phyloP scores from a whole-genome alignment of 2,888 invertebrate genomes.

The Watsonalla cultraria region DNA sequence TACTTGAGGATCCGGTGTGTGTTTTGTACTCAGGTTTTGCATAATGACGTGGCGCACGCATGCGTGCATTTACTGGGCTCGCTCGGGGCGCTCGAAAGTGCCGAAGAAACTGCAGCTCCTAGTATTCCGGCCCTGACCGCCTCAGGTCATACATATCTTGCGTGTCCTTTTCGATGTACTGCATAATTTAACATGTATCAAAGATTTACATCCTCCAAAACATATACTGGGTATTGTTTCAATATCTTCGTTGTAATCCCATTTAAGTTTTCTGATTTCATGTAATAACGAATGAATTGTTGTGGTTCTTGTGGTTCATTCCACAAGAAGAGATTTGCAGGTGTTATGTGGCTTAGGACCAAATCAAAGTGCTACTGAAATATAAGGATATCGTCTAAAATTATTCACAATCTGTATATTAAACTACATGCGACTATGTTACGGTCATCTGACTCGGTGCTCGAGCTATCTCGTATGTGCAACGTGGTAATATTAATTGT shows the following conservation, averaged over 20 bases:
- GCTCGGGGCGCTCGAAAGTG: conserved; percentile 31
- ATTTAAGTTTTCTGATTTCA: too few species aligned
- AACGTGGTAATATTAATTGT: conserved; percentile 69
- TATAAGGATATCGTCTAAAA: too few species aligned
- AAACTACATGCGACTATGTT: conserved; percentile 28
- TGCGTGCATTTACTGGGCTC: conserved; percentile 31
- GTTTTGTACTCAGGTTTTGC: conserved; percentile 35
- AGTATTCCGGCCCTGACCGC: conserved; percentile 36
- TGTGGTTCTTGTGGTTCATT: too few species aligned
- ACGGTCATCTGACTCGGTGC: conserved; percentile 51
- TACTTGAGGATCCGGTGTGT: conserved; percentile 54
- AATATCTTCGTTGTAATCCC: too few species aligned
- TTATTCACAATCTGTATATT: too few species aligned
- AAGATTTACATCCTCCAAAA: too few species aligned
- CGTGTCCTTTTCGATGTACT: conserved; percentile 23
- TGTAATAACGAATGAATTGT: too few species aligned
- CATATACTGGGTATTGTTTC: too few species aligned
- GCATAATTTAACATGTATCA: neutral
- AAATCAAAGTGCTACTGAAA: too few species aligned
- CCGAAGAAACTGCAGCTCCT: conserved; percentile 30
- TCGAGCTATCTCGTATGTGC: conserved; percentile 60
- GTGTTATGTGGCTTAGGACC: too few species aligned
- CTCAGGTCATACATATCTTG: conserved; percentile 32
- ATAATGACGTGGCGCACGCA: conserved; percentile 53
- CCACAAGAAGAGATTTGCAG: too few species aligned